A percentile compares a stretch with the other conserved stretches of the same genome.
Evolutionary conservation across 2,888 invertebrate species (phyloP).

Genomic region (Crepidodera aurea): DNA sequence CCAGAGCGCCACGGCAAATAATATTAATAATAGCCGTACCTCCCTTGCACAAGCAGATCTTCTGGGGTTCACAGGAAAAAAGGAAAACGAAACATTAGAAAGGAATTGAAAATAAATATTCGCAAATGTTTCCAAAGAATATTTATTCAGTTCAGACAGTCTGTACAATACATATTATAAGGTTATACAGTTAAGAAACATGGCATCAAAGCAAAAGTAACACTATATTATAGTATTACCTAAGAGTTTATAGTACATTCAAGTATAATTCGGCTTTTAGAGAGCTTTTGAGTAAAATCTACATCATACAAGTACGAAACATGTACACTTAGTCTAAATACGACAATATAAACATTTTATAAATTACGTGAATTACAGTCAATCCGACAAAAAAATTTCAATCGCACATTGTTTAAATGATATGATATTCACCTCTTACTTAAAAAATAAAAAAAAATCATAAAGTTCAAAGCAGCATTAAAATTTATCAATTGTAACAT

Average conservation of each 20-base stretch:
- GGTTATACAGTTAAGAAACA: constrained; percentile 63
- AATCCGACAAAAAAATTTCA: constrained; percentile 42
- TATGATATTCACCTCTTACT: constrained; percentile 38
- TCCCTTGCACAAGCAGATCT: no score
- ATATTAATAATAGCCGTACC: no score
- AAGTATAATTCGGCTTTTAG: constrained; percentile 58
- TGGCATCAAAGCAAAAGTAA: constrained; percentile 62
- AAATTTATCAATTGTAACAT: not conserved
- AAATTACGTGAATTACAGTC: constrained; percentile 50
- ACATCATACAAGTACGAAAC: constrained; percentile 57
- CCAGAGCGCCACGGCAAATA: no score
- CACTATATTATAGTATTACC: constrained; percentile 57
- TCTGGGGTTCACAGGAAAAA: no score
- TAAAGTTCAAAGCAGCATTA: constrained; percentile 16
- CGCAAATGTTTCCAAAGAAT: constrained; percentile 59
- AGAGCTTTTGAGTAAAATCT: constrained; percentile 57
- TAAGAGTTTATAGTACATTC: constrained; percentile 58
- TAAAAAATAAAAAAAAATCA: constrained; percentile 4
- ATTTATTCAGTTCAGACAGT: constrained; percentile 65
- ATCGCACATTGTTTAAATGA: constrained; percentile 45
- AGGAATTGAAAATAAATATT: not conserved
- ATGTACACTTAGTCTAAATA: constrained; percentile 56
- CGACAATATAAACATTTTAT: constrained; percentile 53
- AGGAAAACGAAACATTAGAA: no score
- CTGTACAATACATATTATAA: constrained; percentile 63